These are phyloP conservation scores for Hydrophis major DNA, from an alignment of 2,797 vertebrate species.

Conservation along the genomic window DNA sequence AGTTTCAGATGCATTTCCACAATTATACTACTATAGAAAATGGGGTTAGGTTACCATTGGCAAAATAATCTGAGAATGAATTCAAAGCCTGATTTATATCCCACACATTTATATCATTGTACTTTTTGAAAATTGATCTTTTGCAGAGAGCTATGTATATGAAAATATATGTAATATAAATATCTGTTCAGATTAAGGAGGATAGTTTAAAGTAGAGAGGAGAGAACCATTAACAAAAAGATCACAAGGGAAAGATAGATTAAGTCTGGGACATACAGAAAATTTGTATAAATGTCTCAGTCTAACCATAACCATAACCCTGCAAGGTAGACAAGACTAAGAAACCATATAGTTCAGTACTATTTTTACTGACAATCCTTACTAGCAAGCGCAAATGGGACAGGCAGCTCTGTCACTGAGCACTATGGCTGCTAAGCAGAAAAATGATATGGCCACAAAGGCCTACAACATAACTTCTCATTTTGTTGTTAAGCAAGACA, in stretches of 20 bases:
- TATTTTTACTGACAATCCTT: neutral
- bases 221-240: neutral
- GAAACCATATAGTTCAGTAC: neutral
- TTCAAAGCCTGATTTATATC: conserved; percentile 9
- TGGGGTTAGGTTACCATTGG: neutral
- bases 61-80: neutral
- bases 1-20: neutral
- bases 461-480: neutral
- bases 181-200: neutral
- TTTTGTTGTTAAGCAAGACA: neutral
- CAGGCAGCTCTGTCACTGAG: neutral
- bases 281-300: neutral
- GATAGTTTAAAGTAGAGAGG: neutral
- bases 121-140: conserved; percentile 13
- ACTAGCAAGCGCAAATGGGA: neutral
- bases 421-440: neutral
- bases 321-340: neutral
- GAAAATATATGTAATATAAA: conserved; percentile 22
- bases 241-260: neutral
- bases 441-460: neutral
- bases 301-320: neutral
- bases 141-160: neutral
- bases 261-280: neutral
- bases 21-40: neutral
- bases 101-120: conserved; percentile 20